A percentile compares a stretch with the other conserved stretches of the same genome.
Evolutionary conservation across 2,888 invertebrate species (phyloP).

Genomic region (Nowickia ferox): DNA sequence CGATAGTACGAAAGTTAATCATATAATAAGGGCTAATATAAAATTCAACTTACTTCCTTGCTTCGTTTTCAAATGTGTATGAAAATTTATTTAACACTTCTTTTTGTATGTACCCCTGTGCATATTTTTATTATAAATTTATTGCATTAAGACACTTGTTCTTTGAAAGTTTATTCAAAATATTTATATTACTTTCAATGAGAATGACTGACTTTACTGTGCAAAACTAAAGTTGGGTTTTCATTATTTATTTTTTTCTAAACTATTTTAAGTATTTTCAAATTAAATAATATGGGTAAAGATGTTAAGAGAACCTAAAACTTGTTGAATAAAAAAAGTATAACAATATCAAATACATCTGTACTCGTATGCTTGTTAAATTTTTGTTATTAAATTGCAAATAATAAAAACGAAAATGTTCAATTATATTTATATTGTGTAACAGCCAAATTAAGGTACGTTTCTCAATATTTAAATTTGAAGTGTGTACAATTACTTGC

Average conservation of each 20-base stretch:
- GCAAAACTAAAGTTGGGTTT: neutral
- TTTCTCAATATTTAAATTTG: too few relatives aligned
- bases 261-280: neutral
- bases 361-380: too few relatives aligned
- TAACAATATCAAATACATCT: too few relatives aligned
- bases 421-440: too few relatives aligned
- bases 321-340: too few relatives aligned
- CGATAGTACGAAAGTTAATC: too few relatives aligned
- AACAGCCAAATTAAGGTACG: too few relatives aligned
- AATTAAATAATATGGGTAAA: neutral
- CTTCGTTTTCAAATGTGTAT: neutral
- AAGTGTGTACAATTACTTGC: too few relatives aligned
- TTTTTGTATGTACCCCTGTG: neutral
- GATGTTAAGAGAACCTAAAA: too few relatives aligned
- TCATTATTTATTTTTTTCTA: neutral
- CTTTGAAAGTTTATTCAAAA: slow-evolving; percentile 28
- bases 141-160: slow-evolving; percentile 1
- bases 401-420: too few relatives aligned
- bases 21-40: neutral
- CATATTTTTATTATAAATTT: neutral
- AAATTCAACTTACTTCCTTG: neutral
- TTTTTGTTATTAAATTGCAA: too few relatives aligned
- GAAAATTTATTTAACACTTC: neutral
- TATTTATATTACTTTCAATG: slow-evolving; percentile 37
- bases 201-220: neutral